These are phyloP conservation scores for Calameuta idolon DNA, from an alignment of 2,888 invertebrate genomes.

Conservation along the genomic window DNA sequence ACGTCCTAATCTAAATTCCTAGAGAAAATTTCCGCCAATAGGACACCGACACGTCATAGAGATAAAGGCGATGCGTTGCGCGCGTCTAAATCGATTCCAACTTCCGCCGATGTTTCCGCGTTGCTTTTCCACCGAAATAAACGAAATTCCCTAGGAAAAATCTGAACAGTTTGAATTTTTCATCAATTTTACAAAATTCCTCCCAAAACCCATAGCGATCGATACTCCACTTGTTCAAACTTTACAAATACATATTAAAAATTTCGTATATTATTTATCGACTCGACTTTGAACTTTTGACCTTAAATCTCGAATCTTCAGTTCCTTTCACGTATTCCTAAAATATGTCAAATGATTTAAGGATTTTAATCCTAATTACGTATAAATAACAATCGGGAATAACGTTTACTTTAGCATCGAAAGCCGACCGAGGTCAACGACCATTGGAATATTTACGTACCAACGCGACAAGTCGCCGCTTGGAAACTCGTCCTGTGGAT, in stretches of 20 bases:
- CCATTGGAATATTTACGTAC: slow-evolving; percentile 64
- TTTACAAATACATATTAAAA: neutral
- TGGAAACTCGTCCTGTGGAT: slow-evolving; percentile 40
- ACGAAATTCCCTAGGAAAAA: neutral
- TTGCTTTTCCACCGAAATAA: neutral
- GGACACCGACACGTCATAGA: neutral
- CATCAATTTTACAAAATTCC: neutral
- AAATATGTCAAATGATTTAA: neutral
- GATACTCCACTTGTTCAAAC: neutral
- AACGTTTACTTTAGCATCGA: slow-evolving; percentile 56
- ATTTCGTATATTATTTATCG: neutral
- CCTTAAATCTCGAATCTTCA: neutral
- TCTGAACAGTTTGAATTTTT: neutral
- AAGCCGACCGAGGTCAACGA: slow-evolving; percentile 59
- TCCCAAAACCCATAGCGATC: neutral
- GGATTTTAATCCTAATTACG: neutral
- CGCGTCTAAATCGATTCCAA: slow-evolving; percentile 4
- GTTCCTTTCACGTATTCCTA: neutral
- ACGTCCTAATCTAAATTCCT: neutral
- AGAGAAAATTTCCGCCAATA: neutral
- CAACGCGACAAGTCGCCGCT: slow-evolving; percentile 43
- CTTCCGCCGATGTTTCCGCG: neutral
- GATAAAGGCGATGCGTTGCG: neutral
- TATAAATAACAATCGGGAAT: slow-evolving; percentile 8
- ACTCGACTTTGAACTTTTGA: neutral